Percentiles rank a stretch among this genome's conserved stretches.
phyloP scores from a whole-genome alignment of 1,140 invertebrate species.

The Lasioglossum albipes region DNA sequence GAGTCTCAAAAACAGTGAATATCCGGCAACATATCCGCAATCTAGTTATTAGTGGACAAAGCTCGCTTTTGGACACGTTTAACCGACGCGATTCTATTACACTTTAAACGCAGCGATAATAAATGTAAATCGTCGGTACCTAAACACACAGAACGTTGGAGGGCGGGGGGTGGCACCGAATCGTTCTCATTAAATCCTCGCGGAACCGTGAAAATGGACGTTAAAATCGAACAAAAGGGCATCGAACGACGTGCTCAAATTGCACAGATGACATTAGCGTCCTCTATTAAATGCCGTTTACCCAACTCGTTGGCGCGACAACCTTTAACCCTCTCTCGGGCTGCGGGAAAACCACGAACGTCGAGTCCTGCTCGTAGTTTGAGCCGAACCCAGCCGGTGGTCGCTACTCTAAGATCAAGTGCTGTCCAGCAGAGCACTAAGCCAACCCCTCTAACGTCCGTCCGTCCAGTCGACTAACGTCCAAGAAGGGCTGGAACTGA shows the following conservation, averaged over 20 bases:
- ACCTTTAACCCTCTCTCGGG: slow-evolving; percentile 59
- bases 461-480: slow-evolving; percentile 54
- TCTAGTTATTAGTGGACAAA: too few relatives aligned
- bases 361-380: slow-evolving; percentile 57
- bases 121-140: neutral
- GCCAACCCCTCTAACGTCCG: slow-evolving; percentile 60
- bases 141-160: neutral
- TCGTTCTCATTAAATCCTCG: neutral
- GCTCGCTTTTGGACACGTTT: neutral
- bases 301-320: slow-evolving; percentile 62
- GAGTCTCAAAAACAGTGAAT: too few relatives aligned
- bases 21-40: too few relatives aligned
- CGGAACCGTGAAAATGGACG: neutral
- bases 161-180: neutral
- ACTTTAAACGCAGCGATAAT: neutral
- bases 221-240: slow-evolving; percentile 37
- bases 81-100: neutral
- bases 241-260: slow-evolving; percentile 48
- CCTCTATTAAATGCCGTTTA: slow-evolving; percentile 72
- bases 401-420: slow-evolving; percentile 71
- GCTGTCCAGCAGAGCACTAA: slow-evolving; percentile 62
- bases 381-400: slow-evolving; percentile 60
- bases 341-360: slow-evolving; percentile 66
- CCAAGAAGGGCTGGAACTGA: slow-evolving; percentile 65
- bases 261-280: slow-evolving; percentile 52